Evolutionary conservation across 1,140 invertebrate species (phyloP), one percentile per base, ranked within the genome.

Genomic region (Drosophila tristis): DNA sequence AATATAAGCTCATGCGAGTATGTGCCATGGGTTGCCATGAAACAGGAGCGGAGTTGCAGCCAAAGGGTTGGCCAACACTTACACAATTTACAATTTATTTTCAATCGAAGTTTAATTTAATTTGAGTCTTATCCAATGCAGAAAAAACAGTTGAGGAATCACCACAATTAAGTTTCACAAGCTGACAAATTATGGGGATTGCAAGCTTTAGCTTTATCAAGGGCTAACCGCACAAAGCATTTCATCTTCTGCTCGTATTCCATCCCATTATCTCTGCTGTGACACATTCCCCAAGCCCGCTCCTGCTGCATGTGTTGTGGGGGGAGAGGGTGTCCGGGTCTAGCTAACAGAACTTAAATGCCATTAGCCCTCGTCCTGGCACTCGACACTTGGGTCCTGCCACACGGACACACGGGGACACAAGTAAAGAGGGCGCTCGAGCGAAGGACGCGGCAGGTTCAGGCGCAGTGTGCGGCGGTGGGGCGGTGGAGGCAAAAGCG

Each of bases 311-410:
- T 70, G 66, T 48, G 66, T 16, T 63, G 20, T 50, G 71, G 42
- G 72, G 20, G 48, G 25, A 48, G 31, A 48, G 53, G 55, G 51
- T 4, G 35, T 13, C 11, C 48, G 29, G 54, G 63, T 61, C 44
- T 50, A 25, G 63, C 64, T 55, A 66, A 61, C 58, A 76, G 67
- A 87, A 87, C 82, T 87, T 89, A 89, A 89, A 89, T 89, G 84
- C 79, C 79, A 89, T 89, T 89, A 89, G 84, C 77, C 82, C 77
- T 86, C 74, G 74, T 73, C 60, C 72, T 65, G 66, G 49, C 62
- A 58, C 61, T 66, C 56, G 44, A 76, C 73, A 76, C 73, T 76
- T 76, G 64, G 45, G 64, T 54, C 74, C 74, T 68, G 58, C 44
- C 62, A 53, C 72, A 72, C 56, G 43, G 49, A 51, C 51, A 51